phyloP scores from a whole-genome alignment of 2,113 vertebrate genomes.

The Rana temporaria region DNA sequence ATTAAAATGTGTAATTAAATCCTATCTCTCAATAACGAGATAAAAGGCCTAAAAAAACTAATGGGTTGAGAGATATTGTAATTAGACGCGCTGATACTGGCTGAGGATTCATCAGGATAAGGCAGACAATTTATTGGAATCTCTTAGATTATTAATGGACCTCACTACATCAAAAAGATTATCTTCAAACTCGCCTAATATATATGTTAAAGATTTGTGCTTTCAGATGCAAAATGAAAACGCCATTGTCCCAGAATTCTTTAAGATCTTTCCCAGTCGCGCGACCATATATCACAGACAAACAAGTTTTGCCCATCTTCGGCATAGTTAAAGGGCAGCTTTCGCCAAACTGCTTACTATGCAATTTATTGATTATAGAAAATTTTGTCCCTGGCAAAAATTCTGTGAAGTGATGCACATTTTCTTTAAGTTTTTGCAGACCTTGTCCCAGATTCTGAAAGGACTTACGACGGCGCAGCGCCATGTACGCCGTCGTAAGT shows the following conservation, averaged over 20 bases:
- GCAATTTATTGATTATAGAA: too few relatives aligned
- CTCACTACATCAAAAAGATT: conserved; percentile 30
- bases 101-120: conserved; percentile 17
- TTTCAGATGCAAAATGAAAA: neutral
- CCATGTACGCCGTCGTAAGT: too few relatives aligned
- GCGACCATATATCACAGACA: too few relatives aligned
- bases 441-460: too few relatives aligned
- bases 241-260: neutral
- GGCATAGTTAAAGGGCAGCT: too few relatives aligned
- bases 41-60: neutral
- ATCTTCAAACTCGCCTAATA: conserved; percentile 27
- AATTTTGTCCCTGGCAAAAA: too few relatives aligned
- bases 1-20: conserved; percentile 52
- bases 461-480: too few relatives aligned
- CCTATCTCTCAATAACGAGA: conserved; percentile 27
- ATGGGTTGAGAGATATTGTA: conserved; percentile 28
- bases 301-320: too few relatives aligned
- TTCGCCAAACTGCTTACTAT: too few relatives aligned
- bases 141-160: conserved; percentile 40
- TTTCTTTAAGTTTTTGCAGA: too few relatives aligned
- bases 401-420: too few relatives aligned
- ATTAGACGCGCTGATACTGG: conserved; percentile 20
- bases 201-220: neutral
- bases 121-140: conserved; percentile 11
- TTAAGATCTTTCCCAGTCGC: neutral